phyloP scores from a whole-genome alignment of 37 sponge, comb jelly and placozoan genomes.

The Hexactinellida sp. region DNA sequence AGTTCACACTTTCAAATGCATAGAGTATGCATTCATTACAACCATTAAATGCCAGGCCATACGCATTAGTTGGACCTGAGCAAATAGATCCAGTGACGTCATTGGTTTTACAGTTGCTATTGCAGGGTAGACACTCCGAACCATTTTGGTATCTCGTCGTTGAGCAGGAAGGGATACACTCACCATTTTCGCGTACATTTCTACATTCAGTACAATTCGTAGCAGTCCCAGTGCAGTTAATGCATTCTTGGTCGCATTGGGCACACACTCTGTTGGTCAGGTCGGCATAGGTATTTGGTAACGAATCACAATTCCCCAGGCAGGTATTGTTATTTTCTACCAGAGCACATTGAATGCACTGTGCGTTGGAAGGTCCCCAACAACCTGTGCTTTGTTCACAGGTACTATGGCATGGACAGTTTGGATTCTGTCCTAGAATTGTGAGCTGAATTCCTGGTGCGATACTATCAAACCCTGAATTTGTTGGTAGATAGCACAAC shows the following conservation, averaged over 20 bases:
- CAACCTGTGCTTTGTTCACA: neutral
- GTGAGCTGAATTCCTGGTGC: neutral
- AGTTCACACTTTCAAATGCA: neutral
- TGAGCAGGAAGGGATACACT: neutral
- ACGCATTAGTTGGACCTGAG: neutral
- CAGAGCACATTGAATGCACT: neutral
- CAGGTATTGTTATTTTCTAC: neutral
- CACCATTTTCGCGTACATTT: neutral
- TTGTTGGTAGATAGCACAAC: conserved; percentile 7
- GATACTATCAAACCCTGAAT: neutral
- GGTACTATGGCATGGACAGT: neutral
- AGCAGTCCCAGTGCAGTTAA: neutral
- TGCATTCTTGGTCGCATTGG: neutral
- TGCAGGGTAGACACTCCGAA: neutral
- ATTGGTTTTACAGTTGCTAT: neutral
- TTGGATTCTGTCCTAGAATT: neutral
- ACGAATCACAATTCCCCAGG: neutral
- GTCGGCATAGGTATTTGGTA: neutral
- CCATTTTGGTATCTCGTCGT: neutral
- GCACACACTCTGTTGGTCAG: neutral
- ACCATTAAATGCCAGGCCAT: neutral
- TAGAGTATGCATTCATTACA: neutral
- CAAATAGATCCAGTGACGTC: neutral
- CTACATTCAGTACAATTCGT: neutral
- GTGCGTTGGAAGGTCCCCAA: neutral